Base-by-base conservation (phyloP, 2,888 invertebrate genomes). In the Polymixis lichenea region DNA sequence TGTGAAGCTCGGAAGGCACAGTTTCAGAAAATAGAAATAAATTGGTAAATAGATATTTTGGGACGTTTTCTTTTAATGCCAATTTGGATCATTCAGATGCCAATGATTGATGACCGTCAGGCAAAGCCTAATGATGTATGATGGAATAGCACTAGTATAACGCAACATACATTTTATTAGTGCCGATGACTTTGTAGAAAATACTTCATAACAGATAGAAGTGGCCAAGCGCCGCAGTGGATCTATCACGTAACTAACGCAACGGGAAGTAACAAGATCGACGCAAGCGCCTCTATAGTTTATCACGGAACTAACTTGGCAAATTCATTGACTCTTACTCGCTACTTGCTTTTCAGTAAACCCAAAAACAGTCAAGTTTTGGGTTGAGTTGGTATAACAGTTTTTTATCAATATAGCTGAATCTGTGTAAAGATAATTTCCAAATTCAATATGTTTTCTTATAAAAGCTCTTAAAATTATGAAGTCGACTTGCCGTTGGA, bases 181-280 rank as follows among this genome's bases (percentile, higher is more conserved):
- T 60, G 25, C 15, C 46, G 69, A 69, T 79, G 83, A 79, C 68
- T 82, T 68, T 19, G 53, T 55, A 65, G 77, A 80, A 80, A 80
- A 62, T 68, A 82, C 68, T 56, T 58, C 82, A 38, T 82, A 69
- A 70, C 51, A 70, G n/a, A 61, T 43, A 43, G 43, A 77, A 19
- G 78, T 62, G 78, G 80, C 80, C 78, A 80, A 78, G 78, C 64
- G 25, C 43, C 62, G 77, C 84, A 84, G 80, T 32, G 13, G 78
- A 77, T 62, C 46, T 77, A 68, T 56, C 61, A 64, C 43, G 66
- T 32, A 55, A 72, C 62, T 38, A 64, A 65, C 61, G 38, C 15
- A 68, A 56, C 51, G 38, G 75, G 84, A 82, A 75, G 53, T 49
- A 32, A 66, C 13, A 49, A 53, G 60, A 84, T 56, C 64, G 43